Evolutionary conservation across 2,888 invertebrate genomes (phyloP).

Genomic region (Tyria jacobaeae): DNA sequence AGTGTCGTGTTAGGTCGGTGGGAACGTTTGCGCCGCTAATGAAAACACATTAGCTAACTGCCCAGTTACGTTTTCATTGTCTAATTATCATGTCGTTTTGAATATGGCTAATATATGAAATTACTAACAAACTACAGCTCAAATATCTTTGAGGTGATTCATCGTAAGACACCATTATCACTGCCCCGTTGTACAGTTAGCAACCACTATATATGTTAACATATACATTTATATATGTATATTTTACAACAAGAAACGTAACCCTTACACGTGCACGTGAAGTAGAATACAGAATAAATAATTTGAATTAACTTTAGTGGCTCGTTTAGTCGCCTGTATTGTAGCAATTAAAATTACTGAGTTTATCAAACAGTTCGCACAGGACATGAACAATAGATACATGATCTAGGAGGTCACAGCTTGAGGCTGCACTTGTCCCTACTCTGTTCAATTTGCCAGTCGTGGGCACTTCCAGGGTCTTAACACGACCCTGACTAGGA

Average conservation of each 20-base stretch:
- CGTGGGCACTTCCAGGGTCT: too few species aligned
- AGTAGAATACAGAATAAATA: neutral
- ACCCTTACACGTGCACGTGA: neutral
- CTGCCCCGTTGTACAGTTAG: neutral
- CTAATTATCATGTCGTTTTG: constrained; percentile 15
- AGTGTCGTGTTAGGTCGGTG: neutral
- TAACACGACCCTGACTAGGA: neutral
- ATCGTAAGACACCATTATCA: neutral
- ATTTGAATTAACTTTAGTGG: too few species aligned
- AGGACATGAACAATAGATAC: too few species aligned
- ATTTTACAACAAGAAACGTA: too few species aligned
- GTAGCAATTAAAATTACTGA: too few species aligned
- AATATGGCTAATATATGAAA: constrained; percentile 3
- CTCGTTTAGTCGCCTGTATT: neutral
- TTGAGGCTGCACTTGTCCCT: neutral
- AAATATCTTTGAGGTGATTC: constrained; percentile 4
- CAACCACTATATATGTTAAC: neutral
- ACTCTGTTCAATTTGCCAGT: too few species aligned
- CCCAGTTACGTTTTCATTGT: constrained; percentile 18
- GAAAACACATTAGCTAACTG: constrained; percentile 36
- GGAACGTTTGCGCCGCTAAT: constrained; percentile 28
- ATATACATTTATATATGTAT: too few species aligned
- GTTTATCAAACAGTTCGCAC: too few species aligned
- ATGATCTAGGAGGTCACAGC: too few species aligned
- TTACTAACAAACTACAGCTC: neutral